Base-by-base conservation (phyloP, 1,140 invertebrate species). In the Diplogasteroides magnus region DNA sequence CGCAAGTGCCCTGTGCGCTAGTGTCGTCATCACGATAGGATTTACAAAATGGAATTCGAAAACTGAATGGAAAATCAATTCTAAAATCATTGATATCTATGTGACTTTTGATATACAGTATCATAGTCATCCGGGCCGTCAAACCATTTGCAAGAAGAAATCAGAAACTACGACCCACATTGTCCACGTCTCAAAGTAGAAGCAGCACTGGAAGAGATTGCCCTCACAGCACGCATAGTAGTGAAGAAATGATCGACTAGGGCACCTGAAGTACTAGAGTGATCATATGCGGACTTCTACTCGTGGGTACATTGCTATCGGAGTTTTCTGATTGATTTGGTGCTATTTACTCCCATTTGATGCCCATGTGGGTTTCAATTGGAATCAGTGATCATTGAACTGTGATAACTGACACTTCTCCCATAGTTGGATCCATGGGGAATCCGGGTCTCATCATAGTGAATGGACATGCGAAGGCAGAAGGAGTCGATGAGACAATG, bases 141-240 rank as follows among this genome's bases (percentile, higher is more conserved):
- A 11, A 6, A 48, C 37, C 37, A 6, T 19, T 19, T 48, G 6
- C 37, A 6, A 11, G 19, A 48, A 48, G 37, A 48, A 48, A 48
- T 11, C 37, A 48, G 37, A 48, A 48, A 19, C 37, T 11, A 19
- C 37, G 37, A 48, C 76, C 77, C 58, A 80, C 78, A 83, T 76
- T n/a, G 81, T 71, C 78, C 78, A 80, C 11, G 75, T 74, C 60
- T 80, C 79, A 56, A 80, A 82, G 19, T 83, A 71, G 63, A 79
- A 83, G 65, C 78, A 80, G 61, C 78, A 80, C 59, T 81, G 77
- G 67, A 83, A 80, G 13, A 81, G 78, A 55, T 80, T 82, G 60
- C 81, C 78, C 19, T 82, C 80, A 64, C 78, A 80, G 57, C 78
- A 80, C 0, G 72, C 74, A 67, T 77, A 80, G 58, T 80, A 80